phyloP scores from a whole-genome alignment of 2,113 vertebrate genomes.

The Cololabis saira region DNA sequence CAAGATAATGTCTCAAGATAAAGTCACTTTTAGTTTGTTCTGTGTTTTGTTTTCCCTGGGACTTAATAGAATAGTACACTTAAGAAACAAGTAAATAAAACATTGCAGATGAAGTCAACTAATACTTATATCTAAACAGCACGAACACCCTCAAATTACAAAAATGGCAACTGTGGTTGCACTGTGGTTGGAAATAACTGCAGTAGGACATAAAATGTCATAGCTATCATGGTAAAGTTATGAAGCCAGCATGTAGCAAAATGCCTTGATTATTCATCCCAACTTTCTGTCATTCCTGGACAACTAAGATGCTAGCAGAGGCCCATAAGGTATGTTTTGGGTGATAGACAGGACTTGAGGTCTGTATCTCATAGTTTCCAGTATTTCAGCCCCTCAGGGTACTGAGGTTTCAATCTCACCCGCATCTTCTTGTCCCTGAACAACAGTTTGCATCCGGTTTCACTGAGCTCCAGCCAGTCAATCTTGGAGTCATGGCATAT shows the following conservation, averaged over 20 bases:
- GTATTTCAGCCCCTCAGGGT: neutral
- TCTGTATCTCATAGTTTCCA: conserved; percentile 7
- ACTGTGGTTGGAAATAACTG: no score
- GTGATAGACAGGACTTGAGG: conserved; percentile 24
- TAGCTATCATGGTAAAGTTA: neutral
- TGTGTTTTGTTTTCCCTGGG: no score
- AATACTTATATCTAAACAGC: no score
- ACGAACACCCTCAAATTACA: no score
- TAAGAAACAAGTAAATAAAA: no score
- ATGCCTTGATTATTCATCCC: neutral
- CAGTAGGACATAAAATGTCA: no score
- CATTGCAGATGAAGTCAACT: no score
- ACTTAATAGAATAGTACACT: no score
- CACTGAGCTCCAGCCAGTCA: conserved; percentile 97
- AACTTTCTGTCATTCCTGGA: neutral
- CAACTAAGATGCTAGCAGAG: neutral
- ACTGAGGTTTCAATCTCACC: conserved; percentile 78
- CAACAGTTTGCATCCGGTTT: conserved; percentile 93
- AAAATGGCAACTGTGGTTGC: no score
- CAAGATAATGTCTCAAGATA: no score
- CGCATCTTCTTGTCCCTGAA: conserved; percentile 96
- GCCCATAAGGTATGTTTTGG: conserved; percentile 1
- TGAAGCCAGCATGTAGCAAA: no score
- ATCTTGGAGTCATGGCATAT: conserved; percentile 92
- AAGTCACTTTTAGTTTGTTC: no score